Evolutionary conservation across 2,888 invertebrate species (phyloP), one percentile per base, ranked within the genome.

Genomic region (Zonitis immaculata): DNA sequence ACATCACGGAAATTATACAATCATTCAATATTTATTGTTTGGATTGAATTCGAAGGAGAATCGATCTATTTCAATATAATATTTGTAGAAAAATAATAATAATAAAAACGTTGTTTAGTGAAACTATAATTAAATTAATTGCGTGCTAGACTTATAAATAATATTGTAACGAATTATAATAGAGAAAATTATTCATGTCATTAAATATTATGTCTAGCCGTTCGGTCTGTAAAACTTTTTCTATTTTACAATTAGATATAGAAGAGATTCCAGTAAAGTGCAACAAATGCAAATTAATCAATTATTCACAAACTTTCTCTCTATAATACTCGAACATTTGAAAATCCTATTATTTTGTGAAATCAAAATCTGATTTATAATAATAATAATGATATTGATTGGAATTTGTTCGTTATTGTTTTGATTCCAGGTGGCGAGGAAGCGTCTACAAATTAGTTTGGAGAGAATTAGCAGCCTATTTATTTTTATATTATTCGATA

Each of bases 391-490:
- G n/a, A n/a, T n/a, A n/a, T n/a, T n/a, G n/a, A n/a, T n/a, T n/a
- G n/a, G n/a, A n/a, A n/a, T n/a, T n/a, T n/a, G n/a, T n/a, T 22
- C 22, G 22, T 22, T 22, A 6, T 43, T 48, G 35, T 42, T 71
- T 73, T 70, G 67, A 66, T 84, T 82, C 48, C 85, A 93, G 94
- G 84, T 95, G 95, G 95, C 83, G 89, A 72, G 95, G 95, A 69
- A 95, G 95, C 74, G 93, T 95, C 39, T 95, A 95, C 82, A 95
- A 95, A 82, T 78, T 95, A 74, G 87, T 95, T 60, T 95, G 94
- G 93, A 85, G 93, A 67, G 95, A 95, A 80, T 80, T 95, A 61
- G 76, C 93, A 71, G 90, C 91, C 52, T 95, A 94, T 78, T 83
- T 91, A 73, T 80, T 85, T 66, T 77, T 93, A 64, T 95, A 93